Evolutionary conservation across 2,888 invertebrate species (phyloP), one percentile per base, ranked within the genome.

Genomic region (Craniophora ligustri): DNA sequence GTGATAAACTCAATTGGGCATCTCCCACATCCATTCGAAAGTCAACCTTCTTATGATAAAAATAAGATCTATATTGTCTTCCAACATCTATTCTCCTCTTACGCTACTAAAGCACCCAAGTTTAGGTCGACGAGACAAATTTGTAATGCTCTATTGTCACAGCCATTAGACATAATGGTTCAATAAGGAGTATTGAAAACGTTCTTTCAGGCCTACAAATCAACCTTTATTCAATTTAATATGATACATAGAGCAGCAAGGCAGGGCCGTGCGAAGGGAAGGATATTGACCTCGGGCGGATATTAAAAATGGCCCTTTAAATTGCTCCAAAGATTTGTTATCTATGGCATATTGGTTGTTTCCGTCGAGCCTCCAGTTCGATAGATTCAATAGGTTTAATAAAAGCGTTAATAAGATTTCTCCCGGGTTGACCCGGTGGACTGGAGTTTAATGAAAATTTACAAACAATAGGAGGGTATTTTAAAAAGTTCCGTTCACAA

Each of bases 111-210:
- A 55, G 72, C 65, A 71, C 63, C 38, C 34, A 30, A 36, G 30
- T 55, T 41, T 23, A 50, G 11, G 62, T 64, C 80, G 80, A 75
- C 81, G 86, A 87, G 87, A 89, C 89, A 90, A 90, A 91, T 91
- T 84, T 89, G 89, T 91, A 87, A 91, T 87, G 85, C 83, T 84
- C 91, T 88, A 91, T 92, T 91, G 91, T 92, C 86, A 85, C 82
- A 82, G 83, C 87, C 80, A 89, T 91, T 91, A 91, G 79, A 85
- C 79, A 76, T 91, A 91, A 92, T 91, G 85, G 89, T 82, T 84
- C 86, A 89, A 90, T 88, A 84, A 88, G 86, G 83, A 88, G 87
- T 90, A 91, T 90, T 91, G 91, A 88, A 89, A 91, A 86, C 83
- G 88, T 79, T 86, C 83, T 85, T 87, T 86, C 84, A 86, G 85